These are phyloP conservation scores for Mythimna albipuncta DNA, from an alignment of 2,888 invertebrate genomes.

Conservation along the genomic window DNA sequence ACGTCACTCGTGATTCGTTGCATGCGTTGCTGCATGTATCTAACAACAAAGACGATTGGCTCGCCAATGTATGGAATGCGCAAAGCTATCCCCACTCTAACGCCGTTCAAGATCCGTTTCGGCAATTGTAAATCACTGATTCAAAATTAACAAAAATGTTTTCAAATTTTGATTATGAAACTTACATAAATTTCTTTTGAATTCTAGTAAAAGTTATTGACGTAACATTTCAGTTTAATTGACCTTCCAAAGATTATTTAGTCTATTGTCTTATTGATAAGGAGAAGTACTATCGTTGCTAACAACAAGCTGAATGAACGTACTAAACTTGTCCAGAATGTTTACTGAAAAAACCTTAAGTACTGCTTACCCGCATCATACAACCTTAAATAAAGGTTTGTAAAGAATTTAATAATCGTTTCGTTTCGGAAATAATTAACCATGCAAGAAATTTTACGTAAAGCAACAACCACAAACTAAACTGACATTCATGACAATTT, in stretches of 20 bases:
- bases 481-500: constrained; percentile 18
- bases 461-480: neutral
- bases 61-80: too few relatives aligned
- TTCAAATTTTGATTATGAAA: neutral
- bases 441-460: constrained; percentile 1
- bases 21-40: too few relatives aligned
- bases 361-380: constrained; percentile 70
- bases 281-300: neutral
- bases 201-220: neutral
- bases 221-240: neutral
- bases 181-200: neutral
- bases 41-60: too few relatives aligned
- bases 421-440: neutral
- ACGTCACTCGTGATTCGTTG: too few relatives aligned
- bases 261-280: constrained; percentile 19
- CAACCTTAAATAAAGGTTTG: constrained; percentile 17
- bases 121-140: too few relatives aligned
- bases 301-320: neutral
- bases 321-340: constrained; percentile 35
- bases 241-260: constrained; percentile 8
- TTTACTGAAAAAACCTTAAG: constrained; percentile 10
- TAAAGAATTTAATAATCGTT: neutral
- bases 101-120: too few relatives aligned
- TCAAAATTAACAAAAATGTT: neutral
- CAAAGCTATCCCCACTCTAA: too few relatives aligned